Conservation (phyloP, 2,888 invertebrate genomes). For the Callyntrura sp. region DNA sequence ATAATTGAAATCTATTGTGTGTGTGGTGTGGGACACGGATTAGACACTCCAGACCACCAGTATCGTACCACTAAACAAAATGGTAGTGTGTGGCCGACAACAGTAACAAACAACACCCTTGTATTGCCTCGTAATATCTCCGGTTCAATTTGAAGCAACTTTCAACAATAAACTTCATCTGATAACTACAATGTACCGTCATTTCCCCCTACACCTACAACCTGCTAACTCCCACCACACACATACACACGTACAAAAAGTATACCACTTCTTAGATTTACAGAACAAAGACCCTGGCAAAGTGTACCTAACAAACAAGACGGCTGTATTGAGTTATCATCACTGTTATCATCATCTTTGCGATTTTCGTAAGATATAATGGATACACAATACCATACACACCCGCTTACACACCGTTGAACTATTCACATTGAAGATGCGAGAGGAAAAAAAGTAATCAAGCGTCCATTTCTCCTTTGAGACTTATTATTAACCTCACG, state of each 20-base stretch:
- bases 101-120: conserved; percentile 5
- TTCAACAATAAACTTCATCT: conserved; percentile 1
- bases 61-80: conserved; percentile 34
- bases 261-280: no score
- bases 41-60: neutral
- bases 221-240: neutral
- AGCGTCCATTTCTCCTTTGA: conserved; percentile 68
- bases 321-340: conserved; percentile 36
- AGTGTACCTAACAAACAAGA: conserved; percentile 35
- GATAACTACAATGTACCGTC: no score
- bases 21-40: no score
- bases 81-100: conserved; percentile 38
- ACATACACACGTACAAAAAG: neutral
- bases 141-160: conserved; percentile 14
- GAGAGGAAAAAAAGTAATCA: conserved; percentile 67
- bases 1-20: conserved; percentile 45
- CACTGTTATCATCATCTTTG: no score
- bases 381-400: conserved; percentile 10
- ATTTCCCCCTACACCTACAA: no score
- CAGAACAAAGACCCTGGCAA: no score
- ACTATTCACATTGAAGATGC: conserved; percentile 6
- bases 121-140: neutral
- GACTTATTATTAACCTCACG: conserved; percentile 76
- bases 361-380: conserved; percentile 17
- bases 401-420: conserved; percentile 10